phyloP scores from a whole-genome alignment of 2,888 invertebrate genomes.

The Apodemia hepburni region DNA sequence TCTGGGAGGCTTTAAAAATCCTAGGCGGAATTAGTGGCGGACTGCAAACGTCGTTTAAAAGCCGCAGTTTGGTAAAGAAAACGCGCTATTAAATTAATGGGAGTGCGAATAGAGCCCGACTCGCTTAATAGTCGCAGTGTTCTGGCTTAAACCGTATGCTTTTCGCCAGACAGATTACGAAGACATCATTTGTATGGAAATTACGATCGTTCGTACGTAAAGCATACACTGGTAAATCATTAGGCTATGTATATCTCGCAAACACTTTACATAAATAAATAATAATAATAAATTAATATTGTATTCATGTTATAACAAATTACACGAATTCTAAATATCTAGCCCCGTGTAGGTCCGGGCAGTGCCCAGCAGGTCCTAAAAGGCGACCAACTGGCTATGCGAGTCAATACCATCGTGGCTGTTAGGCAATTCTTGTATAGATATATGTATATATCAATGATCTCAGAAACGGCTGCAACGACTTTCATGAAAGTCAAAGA shows the following conservation, averaged over 20 bases:
- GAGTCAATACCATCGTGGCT: too few species aligned
- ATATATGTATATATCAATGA: too few species aligned
- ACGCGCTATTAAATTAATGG: constrained; percentile 65
- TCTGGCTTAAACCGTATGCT: constrained; percentile 30
- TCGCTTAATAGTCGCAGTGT: constrained; percentile 19
- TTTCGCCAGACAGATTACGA: constrained; percentile 42
- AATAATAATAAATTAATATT: too few species aligned
- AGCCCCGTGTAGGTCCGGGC: too few species aligned
- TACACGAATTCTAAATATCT: too few species aligned
- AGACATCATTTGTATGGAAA: constrained; percentile 61
- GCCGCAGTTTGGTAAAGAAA: constrained; percentile 53
- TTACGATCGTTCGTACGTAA: constrained; percentile 37
- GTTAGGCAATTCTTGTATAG: too few species aligned
- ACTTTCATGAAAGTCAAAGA: too few species aligned
- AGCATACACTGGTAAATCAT: constrained; percentile 11
- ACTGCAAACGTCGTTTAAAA: constrained; percentile 48
- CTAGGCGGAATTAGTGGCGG: background rate
- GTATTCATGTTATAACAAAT: constrained; percentile 24
- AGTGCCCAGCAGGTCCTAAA: too few species aligned
- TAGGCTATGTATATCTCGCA: too few species aligned
- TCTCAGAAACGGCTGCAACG: too few species aligned
- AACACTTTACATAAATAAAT: too few species aligned
- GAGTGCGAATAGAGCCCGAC: constrained; percentile 42
- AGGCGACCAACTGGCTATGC: too few species aligned
- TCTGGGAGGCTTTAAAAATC: constrained; percentile 3